These are phyloP conservation scores for Drosophila sucinea DNA, from an alignment of 1,140 invertebrate species.

Conservation along the genomic window DNA sequence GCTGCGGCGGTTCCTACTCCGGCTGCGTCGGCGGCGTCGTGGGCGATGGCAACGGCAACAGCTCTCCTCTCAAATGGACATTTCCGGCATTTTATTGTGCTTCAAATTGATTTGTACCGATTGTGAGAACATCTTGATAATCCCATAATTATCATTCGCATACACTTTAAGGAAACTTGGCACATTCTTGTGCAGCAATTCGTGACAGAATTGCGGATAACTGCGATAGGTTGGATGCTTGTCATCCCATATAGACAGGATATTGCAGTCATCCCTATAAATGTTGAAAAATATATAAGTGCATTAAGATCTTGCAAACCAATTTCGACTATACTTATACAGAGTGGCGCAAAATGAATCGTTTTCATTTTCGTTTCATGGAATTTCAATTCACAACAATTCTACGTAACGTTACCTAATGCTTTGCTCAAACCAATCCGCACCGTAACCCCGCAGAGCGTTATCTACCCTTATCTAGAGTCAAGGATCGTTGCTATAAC, in stretches of 20 bases:
- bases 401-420: too few species aligned
- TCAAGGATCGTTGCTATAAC: too few species aligned
- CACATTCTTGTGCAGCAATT: constrained; percentile 76
- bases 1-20: constrained; percentile 7
- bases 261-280: constrained; percentile 74
- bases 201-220: constrained; percentile 81
- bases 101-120: constrained; percentile 81
- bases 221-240: constrained; percentile 77
- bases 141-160: constrained; percentile 73
- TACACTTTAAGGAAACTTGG: constrained; percentile 81
- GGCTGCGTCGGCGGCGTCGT: neutral
- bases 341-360: too few species aligned
- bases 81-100: constrained; percentile 80
- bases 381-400: too few species aligned
- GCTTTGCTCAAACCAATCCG: too few species aligned
- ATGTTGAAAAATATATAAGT: neutral
- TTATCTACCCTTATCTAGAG: too few species aligned
- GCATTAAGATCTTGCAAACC: neutral
- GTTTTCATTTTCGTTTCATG: too few species aligned
- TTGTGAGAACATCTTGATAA: constrained; percentile 83
- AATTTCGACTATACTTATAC: neutral
- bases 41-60: neutral
- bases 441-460: too few species aligned
- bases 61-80: constrained; percentile 62
- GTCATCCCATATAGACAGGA: constrained; percentile 79